A percentile compares a stretch with the other conserved stretches of the same genome.
phyloP scores from a whole-genome alignment of 2,797 vertebrate species.

The Tarsius wallacei region DNA sequence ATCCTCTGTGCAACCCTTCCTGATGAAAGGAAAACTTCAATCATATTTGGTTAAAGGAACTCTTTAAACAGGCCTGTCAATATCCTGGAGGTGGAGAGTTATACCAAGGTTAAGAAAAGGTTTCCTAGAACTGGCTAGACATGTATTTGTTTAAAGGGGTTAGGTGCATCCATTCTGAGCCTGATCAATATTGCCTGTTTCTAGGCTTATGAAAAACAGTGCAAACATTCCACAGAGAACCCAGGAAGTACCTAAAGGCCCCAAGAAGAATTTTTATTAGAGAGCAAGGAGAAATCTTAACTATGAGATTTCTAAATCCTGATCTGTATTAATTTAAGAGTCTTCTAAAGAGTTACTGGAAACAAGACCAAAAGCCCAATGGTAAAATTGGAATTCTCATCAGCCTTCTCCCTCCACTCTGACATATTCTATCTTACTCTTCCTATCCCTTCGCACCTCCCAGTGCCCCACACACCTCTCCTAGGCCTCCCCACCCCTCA shows the following conservation, averaged over 20 bases:
- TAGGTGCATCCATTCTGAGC: not conserved
- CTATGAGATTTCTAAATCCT: not conserved
- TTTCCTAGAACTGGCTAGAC: conserved; percentile 50
- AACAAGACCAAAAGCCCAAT: not conserved
- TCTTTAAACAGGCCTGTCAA: not conserved
- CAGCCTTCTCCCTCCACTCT: not conserved
- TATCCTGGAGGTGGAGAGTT: not conserved
- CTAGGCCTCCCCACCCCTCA: no score
- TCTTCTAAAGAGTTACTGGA: not conserved
- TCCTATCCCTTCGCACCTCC: not conserved
- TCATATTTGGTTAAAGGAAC: conserved; percentile 37
- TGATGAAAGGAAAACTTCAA: conserved; percentile 46
- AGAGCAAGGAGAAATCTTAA: not conserved
- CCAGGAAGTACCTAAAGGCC: not conserved
- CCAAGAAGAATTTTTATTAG: conserved; percentile 14
- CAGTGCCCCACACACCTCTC: no score
- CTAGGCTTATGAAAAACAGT: conserved; percentile 6
- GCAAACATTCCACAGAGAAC: not conserved
- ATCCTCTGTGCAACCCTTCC: conserved; percentile 35
- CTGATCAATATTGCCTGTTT: not conserved
- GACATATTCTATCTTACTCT: not conserved
- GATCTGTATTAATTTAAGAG: conserved; percentile 13
- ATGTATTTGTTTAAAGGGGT: not conserved
- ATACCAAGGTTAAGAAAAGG: conserved; percentile 48
- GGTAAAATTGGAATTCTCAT: not conserved